phyloP scores from a whole-genome alignment of 2,888 invertebrate genomes.

The Oscheius sp. region DNA sequence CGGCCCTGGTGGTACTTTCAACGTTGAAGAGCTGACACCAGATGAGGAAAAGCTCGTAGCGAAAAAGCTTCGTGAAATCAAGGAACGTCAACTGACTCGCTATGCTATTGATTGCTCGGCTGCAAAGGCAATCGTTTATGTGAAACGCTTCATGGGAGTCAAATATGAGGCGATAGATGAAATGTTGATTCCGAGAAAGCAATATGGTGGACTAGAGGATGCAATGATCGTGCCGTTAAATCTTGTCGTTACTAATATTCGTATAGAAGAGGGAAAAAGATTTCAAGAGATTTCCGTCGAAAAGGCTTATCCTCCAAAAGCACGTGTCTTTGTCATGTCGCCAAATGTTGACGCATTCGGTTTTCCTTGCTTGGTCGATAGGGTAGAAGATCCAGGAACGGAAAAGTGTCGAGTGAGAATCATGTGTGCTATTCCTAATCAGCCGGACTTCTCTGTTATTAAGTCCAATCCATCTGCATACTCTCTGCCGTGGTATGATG shows the following conservation, averaged over 20 bases:
- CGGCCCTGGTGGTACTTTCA: constrained; percentile 28
- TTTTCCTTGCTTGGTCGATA: constrained; percentile 41
- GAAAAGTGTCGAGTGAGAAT: constrained; percentile 37
- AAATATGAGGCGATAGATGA: constrained; percentile 30
- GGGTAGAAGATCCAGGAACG: constrained; percentile 13
- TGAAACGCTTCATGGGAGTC: constrained; percentile 44
- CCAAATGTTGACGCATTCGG: constrained; percentile 38
- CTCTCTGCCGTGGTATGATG: constrained; percentile 41
- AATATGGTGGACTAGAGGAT: constrained; percentile 31
- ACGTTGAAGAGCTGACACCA: constrained; percentile 37
- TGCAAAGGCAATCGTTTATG: constrained; percentile 37
- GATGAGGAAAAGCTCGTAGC: constrained; percentile 31
- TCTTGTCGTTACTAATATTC: constrained; percentile 42
- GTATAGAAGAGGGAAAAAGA: constrained; percentile 36
- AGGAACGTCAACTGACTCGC: constrained; percentile 40
- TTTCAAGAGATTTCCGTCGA: constrained; percentile 38
- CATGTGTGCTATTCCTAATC: constrained; percentile 55
- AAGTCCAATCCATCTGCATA: constrained; percentile 31
- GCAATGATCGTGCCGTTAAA: constrained; percentile 35
- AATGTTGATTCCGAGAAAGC: constrained; percentile 32
- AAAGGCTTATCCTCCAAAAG: constrained; percentile 37
- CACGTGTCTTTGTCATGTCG: constrained; percentile 41
- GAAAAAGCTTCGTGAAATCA: constrained; percentile 25
- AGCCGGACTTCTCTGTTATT: constrained; percentile 67
- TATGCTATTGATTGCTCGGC: constrained; percentile 46